phyloP scores from a whole-genome alignment of 2,797 vertebrate genomes.

The Diglossa cyanea region DNA sequence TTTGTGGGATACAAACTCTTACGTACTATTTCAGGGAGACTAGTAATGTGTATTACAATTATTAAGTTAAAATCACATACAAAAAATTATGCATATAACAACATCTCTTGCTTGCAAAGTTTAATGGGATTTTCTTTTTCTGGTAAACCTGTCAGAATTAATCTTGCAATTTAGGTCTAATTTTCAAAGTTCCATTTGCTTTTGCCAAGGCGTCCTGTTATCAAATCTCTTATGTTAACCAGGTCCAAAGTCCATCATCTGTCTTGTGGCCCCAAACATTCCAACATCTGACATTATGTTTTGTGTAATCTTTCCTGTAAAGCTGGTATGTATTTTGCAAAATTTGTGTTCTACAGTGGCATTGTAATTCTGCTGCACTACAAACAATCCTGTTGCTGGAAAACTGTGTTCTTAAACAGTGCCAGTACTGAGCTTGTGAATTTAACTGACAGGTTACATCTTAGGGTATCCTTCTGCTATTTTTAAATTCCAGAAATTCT shows the following conservation, averaged over 20 bases:
- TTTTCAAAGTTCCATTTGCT: neutral
- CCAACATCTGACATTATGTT: neutral
- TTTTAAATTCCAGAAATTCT: slow-evolving; percentile 25
- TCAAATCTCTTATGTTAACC: neutral
- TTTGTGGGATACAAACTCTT: neutral
- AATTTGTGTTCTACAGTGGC: neutral
- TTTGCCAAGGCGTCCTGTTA: neutral
- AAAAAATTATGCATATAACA: neutral
- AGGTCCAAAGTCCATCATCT: neutral
- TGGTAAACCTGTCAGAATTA: neutral
- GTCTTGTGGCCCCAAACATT: neutral
- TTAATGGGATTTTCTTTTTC: neutral
- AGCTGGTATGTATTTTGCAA: neutral
- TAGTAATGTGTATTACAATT: neutral
- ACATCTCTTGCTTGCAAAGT: neutral
- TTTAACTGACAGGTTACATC: neutral
- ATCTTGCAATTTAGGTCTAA: neutral
- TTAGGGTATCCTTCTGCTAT: neutral
- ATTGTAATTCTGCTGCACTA: neutral
- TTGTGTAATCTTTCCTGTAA: neutral
- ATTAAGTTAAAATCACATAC: neutral
- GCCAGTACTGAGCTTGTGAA: neutral
- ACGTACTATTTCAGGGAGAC: neutral
- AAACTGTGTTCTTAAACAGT: neutral
- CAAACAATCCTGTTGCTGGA: neutral